Conservation (phyloP, 2,888 invertebrate genomes). For the Tridacna gigas region DNA sequence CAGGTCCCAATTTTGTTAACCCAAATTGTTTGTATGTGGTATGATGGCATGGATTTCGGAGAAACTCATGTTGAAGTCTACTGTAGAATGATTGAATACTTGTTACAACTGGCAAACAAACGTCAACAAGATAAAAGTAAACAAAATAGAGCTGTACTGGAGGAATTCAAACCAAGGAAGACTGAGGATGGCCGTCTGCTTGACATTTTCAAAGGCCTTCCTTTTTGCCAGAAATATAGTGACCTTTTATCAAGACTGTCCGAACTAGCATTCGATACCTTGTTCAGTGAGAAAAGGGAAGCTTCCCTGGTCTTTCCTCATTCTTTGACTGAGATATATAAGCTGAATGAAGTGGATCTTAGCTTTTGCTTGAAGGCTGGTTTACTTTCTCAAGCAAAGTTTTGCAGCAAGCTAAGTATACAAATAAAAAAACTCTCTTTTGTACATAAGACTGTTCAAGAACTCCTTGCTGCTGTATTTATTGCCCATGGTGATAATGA, state of each 20-base stretch:
- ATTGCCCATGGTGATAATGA: not conserved
- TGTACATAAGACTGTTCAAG: constrained; percentile 37
- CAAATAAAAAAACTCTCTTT: not conserved
- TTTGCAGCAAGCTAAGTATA: not conserved
- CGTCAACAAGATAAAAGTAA: not conserved
- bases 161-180: too few species aligned
- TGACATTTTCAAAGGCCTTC: not conserved
- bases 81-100: not conserved
- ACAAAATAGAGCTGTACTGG: not conserved
- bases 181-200: not conserved
- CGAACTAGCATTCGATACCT: constrained; percentile 9
- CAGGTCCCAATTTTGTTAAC: constrained; percentile 15
- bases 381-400: constrained; percentile 26
- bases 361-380: constrained; percentile 12
- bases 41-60: constrained; percentile 19
- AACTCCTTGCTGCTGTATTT: constrained; percentile 24
- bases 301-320: constrained; percentile 2
- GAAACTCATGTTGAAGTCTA: not conserved
- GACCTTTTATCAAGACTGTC: not conserved
- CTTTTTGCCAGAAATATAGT: not conserved
- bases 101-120: constrained; percentile 11
- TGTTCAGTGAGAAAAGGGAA: constrained; percentile 11
- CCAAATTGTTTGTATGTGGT: constrained; percentile 22
- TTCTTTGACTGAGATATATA: not conserved
- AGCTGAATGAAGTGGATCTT: constrained; percentile 15